phyloP scores from a whole-genome alignment of 2,797 vertebrate species.

The Characodon lateralis region DNA sequence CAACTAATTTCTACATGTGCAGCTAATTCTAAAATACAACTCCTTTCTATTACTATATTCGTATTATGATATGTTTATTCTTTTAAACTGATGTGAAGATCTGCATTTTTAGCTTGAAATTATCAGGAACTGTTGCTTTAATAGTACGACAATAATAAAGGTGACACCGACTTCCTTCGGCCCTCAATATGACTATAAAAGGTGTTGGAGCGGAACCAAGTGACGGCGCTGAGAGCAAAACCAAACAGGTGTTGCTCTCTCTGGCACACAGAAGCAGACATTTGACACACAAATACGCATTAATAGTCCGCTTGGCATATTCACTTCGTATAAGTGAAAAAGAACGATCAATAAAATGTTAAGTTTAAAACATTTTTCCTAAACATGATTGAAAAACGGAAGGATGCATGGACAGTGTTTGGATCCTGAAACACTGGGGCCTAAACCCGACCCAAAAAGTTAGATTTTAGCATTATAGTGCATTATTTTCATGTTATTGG shows the following conservation, averaged over 20 bases:
- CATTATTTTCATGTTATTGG: background rate
- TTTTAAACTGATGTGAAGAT: accelerated
- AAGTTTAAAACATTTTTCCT: background rate
- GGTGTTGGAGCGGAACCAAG: constrained; percentile 66
- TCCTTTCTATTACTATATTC: accelerated
- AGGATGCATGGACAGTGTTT: background rate
- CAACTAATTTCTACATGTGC: accelerated
- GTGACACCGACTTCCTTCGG: constrained; percentile 71
- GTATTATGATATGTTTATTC: accelerated
- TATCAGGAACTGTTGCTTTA: background rate
- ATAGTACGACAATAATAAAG: constrained; percentile 68
- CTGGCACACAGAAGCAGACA: background rate
- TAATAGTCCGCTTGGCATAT: background rate
- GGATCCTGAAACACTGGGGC: background rate
- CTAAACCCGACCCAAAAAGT: background rate
- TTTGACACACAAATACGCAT: background rate
- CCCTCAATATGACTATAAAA: constrained; percentile 69
- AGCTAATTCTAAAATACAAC: accelerated
- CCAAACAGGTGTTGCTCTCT: constrained; percentile 46
- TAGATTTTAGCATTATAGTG: background rate
- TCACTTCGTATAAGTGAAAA: background rate
- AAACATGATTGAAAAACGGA: background rate
- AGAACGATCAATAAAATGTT: background rate
- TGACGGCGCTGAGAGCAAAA: constrained; percentile 35
- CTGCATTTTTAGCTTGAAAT: accelerated